Evolutionary conservation across 2,113 vertebrate species (phyloP).

Genomic region (Baryphthengus martii): DNA sequence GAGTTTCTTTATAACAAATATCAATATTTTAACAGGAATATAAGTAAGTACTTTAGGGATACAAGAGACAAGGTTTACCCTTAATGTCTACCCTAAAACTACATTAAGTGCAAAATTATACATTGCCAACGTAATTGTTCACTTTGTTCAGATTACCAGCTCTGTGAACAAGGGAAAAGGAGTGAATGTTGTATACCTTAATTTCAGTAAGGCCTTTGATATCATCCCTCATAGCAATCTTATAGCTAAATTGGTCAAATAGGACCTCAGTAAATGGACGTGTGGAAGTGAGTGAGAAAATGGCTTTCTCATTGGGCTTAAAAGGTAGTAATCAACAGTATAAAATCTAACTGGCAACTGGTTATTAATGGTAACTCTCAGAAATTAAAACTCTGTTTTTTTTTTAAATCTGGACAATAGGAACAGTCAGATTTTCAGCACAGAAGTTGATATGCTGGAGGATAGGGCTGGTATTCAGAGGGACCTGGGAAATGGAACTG

Average conservation of each 20-base stretch:
- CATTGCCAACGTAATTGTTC: not conserved
- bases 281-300: not conserved
- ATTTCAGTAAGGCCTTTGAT: not conserved
- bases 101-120: not conserved
- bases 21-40: not conserved
- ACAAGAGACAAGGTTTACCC: not conserved
- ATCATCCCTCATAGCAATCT: not conserved
- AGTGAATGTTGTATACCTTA: not conserved
- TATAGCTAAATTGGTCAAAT: not conserved
- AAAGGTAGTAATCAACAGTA: not conserved
- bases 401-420: not conserved
- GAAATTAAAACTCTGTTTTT: not conserved
- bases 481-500: not conserved
- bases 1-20: accelerated
- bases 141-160: not conserved
- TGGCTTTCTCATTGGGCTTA: not conserved
- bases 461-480: not conserved
- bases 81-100: not conserved
- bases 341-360: not conserved
- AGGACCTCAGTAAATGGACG: not conserved
- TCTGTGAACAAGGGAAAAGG: not conserved
- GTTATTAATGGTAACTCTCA: not conserved
- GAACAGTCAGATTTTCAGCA: not conserved
- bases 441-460: not conserved
- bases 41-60: not conserved